Conservation (phyloP, 2,113 vertebrate species). For the mouse (Mus musculus) region GRCm39 chr5:142514501-142515000, state of each 20-base stretch:
- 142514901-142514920: slow-evolving; percentile 94
- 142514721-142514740: slow-evolving; percentile 94
- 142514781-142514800: slow-evolving; percentile 94
- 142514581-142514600: slow-evolving; percentile 94
- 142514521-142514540: slow-evolving; percentile 97
- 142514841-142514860: slow-evolving; percentile 93
- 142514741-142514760: slow-evolving; percentile 93
- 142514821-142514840: slow-evolving; percentile 96
- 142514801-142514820: slow-evolving; percentile 92
- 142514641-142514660: slow-evolving; percentile 95
- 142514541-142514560: slow-evolving; percentile 95
- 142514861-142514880: slow-evolving; percentile 94
- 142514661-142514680: slow-evolving; percentile 96
- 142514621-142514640: slow-evolving; percentile 93
- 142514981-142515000: slow-evolving; percentile 94
- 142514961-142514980: slow-evolving; percentile 93
- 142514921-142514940: slow-evolving; percentile 95
- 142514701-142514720: slow-evolving; percentile 95
- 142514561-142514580: slow-evolving; percentile 94
- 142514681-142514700: slow-evolving; percentile 96
- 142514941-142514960: slow-evolving; percentile 96
- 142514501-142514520: slow-evolving; percentile 93
- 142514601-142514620: slow-evolving; percentile 93
- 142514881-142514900: slow-evolving; percentile 96
- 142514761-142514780: slow-evolving; percentile 93